Evolutionary conservation across 2,888 invertebrate genomes (phyloP).

Genomic region (Noctua janthe): DNA sequence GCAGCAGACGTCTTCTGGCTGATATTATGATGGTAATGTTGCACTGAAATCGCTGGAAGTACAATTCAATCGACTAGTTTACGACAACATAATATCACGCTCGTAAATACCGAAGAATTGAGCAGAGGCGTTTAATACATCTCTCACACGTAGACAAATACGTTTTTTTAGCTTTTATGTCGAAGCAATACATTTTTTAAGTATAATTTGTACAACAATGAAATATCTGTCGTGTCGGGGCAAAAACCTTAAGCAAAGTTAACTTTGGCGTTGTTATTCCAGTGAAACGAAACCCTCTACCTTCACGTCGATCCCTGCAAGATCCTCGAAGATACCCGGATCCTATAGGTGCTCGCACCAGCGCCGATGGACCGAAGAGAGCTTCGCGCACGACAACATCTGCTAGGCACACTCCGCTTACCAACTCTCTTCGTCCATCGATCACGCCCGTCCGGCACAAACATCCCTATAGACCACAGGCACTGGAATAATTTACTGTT

Average conservation of each 20-base stretch:
- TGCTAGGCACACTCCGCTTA: background rate
- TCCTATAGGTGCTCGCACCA: background rate
- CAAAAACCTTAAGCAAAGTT: background rate
- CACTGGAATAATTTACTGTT: conserved; percentile 85
- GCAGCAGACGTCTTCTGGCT: no score
- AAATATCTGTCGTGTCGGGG: background rate
- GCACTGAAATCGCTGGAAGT: no score
- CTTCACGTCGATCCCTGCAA: background rate
- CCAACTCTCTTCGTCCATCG: background rate
- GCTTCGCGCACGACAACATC: background rate
- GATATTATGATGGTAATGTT: no score
- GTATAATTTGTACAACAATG: background rate
- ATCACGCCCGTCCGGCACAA: background rate
- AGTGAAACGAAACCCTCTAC: background rate
- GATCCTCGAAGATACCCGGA: background rate
- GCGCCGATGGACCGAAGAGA: background rate
- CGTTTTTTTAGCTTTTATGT: no score
- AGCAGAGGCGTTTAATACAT: no score
- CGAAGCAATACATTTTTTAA: no score
- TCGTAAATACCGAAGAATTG: no score
- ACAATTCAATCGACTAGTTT: no score
- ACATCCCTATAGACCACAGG: conserved; percentile 72
- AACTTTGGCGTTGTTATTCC: background rate
- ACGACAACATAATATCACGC: no score
- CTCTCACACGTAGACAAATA: no score